Evolutionary conservation across 1,140 invertebrate species (phyloP).

Genomic region (Platorchestia sp.): DNA sequence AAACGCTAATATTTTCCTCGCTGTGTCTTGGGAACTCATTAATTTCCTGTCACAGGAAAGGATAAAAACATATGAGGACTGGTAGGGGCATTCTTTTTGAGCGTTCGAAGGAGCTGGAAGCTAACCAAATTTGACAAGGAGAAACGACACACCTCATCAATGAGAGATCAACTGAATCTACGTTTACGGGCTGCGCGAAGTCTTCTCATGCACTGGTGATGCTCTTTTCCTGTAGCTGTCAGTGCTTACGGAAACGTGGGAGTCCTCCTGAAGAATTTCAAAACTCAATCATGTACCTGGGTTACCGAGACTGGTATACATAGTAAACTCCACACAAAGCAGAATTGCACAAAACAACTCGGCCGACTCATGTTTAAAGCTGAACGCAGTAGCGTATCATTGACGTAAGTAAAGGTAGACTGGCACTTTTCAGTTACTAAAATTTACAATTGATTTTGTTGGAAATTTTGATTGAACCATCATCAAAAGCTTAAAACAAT

Average conservation of each 20-base stretch:
- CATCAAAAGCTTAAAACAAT: not conserved
- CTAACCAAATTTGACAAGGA: not conserved
- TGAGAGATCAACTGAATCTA: no score
- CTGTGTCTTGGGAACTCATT: no score
- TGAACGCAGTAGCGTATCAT: no score
- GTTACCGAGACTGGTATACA: no score
- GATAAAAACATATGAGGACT: not conserved
- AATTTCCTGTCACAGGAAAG: no score
- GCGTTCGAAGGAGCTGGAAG: not conserved
- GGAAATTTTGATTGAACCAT: not conserved
- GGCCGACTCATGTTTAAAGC: not conserved
- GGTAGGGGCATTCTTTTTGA: not conserved
- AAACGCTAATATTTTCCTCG: no score
- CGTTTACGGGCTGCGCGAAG: no score
- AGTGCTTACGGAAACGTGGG: not conserved
- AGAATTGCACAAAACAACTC: not conserved
- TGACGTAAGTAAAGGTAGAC: not conserved
- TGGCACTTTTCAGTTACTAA: not conserved
- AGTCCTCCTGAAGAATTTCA: no score
- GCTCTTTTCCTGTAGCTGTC: not conserved
- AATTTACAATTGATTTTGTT: not conserved
- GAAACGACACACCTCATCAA: not conserved
- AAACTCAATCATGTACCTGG: no score
- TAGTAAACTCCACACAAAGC: not conserved
- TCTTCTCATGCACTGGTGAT: no score